These are phyloP conservation scores for Mirza zaza DNA, from an alignment of 2,113 vertebrate species.

Conservation along the genomic window DNA sequence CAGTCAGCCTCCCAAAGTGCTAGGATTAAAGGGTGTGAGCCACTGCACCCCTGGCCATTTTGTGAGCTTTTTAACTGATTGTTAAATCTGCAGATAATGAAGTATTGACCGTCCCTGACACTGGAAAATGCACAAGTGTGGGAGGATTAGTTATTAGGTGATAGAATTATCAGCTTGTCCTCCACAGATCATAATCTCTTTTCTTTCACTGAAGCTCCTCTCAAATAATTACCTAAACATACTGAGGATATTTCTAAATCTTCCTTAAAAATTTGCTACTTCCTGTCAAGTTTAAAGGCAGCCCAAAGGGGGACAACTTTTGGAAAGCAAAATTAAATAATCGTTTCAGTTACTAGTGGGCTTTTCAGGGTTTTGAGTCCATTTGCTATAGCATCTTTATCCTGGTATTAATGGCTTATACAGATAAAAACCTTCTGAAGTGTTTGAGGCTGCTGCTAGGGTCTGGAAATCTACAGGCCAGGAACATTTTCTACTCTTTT, in stretches of 20 bases:
- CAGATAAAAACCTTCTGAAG: not conserved
- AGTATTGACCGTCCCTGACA: not conserved
- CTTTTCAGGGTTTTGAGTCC: not conserved
- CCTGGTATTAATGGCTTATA: not conserved
- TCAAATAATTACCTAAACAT: not conserved
- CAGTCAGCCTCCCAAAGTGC: too few relatives aligned
- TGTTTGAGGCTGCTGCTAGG: not conserved
- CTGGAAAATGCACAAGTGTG: not conserved
- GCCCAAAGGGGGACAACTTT: not conserved
- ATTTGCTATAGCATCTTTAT: not conserved
- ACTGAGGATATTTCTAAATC: not conserved
- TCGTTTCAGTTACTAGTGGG: not conserved
- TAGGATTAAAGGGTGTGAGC: too few relatives aligned
- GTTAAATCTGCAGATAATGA: not conserved
- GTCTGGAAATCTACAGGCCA: not conserved
- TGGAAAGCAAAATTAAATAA: slow-evolving; percentile 31
- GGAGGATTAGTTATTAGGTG: not conserved
- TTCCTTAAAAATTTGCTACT: slow-evolving; percentile 3
- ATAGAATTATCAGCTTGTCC: not conserved
- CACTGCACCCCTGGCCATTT: not conserved
- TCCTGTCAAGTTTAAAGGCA: slow-evolving; percentile 11
- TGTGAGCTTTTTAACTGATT: slow-evolving; percentile 3
- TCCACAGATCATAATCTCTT: not conserved
- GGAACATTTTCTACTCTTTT: not conserved
- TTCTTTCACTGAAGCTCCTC: not conserved